Conservation (phyloP, 2,113 vertebrate species). For the Megalops atlanticus region DNA sequence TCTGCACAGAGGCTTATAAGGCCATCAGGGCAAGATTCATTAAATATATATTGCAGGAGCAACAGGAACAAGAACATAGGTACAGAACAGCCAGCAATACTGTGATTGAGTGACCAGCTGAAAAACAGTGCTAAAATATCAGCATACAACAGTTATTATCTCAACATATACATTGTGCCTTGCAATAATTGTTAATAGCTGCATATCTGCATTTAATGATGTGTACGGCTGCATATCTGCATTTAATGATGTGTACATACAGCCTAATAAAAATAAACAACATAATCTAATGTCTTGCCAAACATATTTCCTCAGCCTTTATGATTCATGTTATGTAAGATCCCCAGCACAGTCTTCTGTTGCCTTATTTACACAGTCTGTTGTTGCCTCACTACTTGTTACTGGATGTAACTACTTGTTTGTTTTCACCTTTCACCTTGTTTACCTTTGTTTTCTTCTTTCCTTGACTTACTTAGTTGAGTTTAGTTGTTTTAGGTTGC, state of each 20-base stretch:
- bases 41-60: not conserved
- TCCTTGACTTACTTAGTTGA: no score
- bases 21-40: no score
- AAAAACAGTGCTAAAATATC: not conserved
- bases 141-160: not conserved
- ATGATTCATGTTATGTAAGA: not conserved
- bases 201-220: not conserved
- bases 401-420: no score
- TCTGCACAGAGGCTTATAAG: not conserved
- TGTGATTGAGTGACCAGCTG: not conserved
- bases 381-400: no score
- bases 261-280: not conserved
- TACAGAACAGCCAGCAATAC: not conserved
- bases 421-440: no score
- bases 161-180: not conserved
- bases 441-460: no score
- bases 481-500: no score
- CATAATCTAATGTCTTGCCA: not conserved
- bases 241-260: not conserved
- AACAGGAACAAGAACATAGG: no score
- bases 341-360: not conserved
- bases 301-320: not conserved
- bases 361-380: no score
- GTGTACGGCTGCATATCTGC: not conserved
- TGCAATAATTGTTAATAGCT: not conserved